A percentile compares a stretch with the other conserved stretches of the same genome.
Conservation (phyloP, 2,113 vertebrate species). For the Callospermophilus lateralis region DNA sequence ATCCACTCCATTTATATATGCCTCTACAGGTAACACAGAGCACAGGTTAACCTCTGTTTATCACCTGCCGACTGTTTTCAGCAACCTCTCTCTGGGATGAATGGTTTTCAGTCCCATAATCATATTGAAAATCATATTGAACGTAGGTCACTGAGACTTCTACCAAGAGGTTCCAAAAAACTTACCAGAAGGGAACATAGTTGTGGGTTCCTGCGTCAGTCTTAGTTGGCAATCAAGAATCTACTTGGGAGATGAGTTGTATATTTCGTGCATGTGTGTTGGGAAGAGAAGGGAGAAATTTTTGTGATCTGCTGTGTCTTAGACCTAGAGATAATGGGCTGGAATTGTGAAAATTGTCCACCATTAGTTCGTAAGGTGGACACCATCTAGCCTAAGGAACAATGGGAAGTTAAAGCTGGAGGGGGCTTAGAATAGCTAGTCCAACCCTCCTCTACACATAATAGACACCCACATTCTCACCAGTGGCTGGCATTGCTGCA, state of each 20-base stretch:
- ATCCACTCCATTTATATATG: background rate
- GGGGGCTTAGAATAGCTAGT: background rate
- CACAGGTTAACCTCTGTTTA: background rate
- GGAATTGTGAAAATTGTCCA: background rate
- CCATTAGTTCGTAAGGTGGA: background rate
- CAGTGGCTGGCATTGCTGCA: rapidly evolving
- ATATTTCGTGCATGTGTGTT: background rate
- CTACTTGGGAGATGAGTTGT: background rate
- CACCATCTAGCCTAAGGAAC: background rate
- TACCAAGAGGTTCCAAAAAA: background rate
- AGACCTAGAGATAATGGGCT: background rate
- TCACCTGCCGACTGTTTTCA: background rate
- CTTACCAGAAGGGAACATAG: background rate
- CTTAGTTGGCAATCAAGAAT: background rate
- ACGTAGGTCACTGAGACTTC: background rate
- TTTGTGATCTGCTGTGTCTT: background rate
- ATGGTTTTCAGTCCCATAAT: background rate
- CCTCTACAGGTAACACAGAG: background rate
- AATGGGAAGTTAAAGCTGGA: background rate
- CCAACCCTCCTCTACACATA: background rate
- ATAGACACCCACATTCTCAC: rapidly evolving
- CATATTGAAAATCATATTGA: background rate
- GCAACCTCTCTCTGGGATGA: background rate
- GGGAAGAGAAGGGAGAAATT: background rate
- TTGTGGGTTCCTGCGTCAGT: background rate